Evolutionary conservation across 2,888 invertebrate genomes (phyloP).

Genomic region (Euzophera pinguis): DNA sequence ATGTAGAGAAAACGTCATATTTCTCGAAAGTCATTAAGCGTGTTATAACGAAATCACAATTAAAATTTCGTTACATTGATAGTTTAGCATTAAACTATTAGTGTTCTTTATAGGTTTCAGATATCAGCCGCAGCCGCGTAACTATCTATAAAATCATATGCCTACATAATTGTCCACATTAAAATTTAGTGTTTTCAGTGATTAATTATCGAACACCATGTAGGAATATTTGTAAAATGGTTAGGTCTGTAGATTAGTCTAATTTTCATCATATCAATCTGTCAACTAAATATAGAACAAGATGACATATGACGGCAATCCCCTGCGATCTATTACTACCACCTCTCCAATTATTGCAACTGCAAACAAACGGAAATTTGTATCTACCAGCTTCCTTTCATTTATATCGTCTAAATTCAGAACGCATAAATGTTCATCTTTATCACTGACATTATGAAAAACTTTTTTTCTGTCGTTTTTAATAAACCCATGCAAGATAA

Average conservation of each 20-base stretch:
- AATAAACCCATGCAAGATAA: no score
- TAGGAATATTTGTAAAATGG: no score
- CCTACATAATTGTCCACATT: no score
- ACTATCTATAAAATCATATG: no score
- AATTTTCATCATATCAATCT: slow-evolving; percentile 27
- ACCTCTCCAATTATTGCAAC: slow-evolving; percentile 58
- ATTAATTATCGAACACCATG: no score
- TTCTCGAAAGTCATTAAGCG: no score
- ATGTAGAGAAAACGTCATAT: no score
- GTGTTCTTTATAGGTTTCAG: slow-evolving; percentile 33
- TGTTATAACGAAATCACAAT: no score
- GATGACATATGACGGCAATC: slow-evolving; percentile 42
- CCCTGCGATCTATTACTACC: slow-evolving; percentile 50
- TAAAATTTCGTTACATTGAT: no score
- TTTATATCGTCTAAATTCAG: slow-evolving; percentile 27
- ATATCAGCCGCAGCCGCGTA: slow-evolving; percentile 40
- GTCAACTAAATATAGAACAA: slow-evolving; percentile 44
- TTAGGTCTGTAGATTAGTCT: slow-evolving; percentile 15
- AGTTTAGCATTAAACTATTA: slow-evolving; percentile 40
- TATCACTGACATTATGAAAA: background rate
- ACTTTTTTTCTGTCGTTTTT: background rate
- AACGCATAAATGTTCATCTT: background rate
- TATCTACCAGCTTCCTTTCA: slow-evolving; percentile 56
- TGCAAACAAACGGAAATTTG: slow-evolving; percentile 55
- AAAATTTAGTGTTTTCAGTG: no score